Base-by-base conservation (phyloP, 2,888 invertebrate genomes). In the Limnephilus auricula region DNA sequence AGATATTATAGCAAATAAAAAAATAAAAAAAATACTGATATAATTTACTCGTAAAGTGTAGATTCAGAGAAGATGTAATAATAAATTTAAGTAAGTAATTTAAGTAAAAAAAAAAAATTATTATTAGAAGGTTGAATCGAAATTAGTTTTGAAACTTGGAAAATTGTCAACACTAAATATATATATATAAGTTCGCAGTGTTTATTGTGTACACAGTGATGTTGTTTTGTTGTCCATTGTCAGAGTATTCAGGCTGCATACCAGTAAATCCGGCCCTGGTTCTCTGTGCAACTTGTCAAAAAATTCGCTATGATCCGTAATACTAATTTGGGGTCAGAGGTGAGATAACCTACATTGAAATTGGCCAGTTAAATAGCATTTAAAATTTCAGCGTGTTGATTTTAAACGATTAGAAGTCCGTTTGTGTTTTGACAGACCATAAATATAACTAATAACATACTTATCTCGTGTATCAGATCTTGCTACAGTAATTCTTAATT, bases 241-340 rank as follows among this genome's bases (percentile, higher is more conserved):
- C 25, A 65, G 18, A 18, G 65, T 6, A 65, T 25, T 65, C 25
- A 65, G 25, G n/a, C 6, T n/a, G 25, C n/a, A n/a, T n/a, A n/a
- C 65, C 65, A 1, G 9, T 25, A 65, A n/a, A 65, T n/a, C 65
- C n/a, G 65, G 25, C 65, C 6, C 65, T 65, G 65, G 6, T 25
- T 65, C 25, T n/a, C 5, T 6, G 50, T 0, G 50, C 50, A 50
- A 50, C 50, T 50, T 50, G 18, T 50, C 18, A 50, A 50, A 50
- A 50, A 18, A 18, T 50, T 50, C 50, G 50, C 50, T 25, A 25
- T 25, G 25, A 65, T 65, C n/a, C 65, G 65, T 25, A 25, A 65
- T n/a, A 65, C 85, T 85, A 85, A 85, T 40, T 37, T 85, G 85
- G 40, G 85, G 85, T 85, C 85, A 85, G 45, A 85, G 85, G 85